Evolutionary conservation across 2,113 vertebrate species (phyloP), one percentile per base, ranked within the genome.

Genomic region (Montifringilla adamsi): DNA sequence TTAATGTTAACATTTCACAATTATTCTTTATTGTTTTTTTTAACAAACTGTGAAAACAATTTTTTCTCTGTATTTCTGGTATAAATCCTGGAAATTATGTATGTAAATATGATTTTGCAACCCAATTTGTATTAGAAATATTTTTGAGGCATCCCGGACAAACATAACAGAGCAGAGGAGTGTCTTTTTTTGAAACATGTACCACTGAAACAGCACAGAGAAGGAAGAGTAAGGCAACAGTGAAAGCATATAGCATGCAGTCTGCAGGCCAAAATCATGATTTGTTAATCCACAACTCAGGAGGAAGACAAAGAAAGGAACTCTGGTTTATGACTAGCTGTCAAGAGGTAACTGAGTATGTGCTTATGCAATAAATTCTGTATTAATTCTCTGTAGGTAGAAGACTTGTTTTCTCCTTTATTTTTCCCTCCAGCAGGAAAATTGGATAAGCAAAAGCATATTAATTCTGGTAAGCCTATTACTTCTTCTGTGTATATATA

Each of bases 251-350:
- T 3, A 91, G 13, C 41, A 39, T 23, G 19, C 5, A 76, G 59
- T 18, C 18, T 23, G n/a, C 62, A 68, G 23, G 49, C 50, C 72
- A 85, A 89, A 93, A 84, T 68, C 13, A 56, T 84, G 41, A 90
- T 84, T 90, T 79, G 35, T 80, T 90, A 74, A 60, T 44, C 10
- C 72, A 24, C 84, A 75, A 82, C 68, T 94, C 64, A 70, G 39
- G n/a, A 74, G 49, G 17, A 94, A 91, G 27, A 95, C 50, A 73
- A 94, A 91, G 53, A 77, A 93, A 93, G 44, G 58, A 94, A 68
- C 35, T 77, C 41, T 49, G 35, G 17, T 82, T 93, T 69, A 83
- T n/a, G 50, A 64, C 23, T 22, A 74, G 27, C 13, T 41, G 1
- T 70, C 72, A 86, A 70, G 59, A 86, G 10, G 43, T 43, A 94